Conservation (phyloP, 2,113 vertebrate species). For the Rhinolophus sinicus region DNA sequence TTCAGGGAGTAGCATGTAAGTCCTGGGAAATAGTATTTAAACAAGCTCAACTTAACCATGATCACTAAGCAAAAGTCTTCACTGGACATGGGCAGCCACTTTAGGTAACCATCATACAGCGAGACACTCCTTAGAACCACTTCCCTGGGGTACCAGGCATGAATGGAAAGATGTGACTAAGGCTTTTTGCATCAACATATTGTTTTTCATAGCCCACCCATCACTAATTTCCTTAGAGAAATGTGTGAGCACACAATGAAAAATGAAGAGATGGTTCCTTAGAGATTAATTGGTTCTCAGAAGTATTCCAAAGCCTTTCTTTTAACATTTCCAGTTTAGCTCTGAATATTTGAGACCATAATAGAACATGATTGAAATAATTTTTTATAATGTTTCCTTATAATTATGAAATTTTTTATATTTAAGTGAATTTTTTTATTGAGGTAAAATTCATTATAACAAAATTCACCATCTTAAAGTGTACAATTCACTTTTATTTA, state of each 20-base stretch:
- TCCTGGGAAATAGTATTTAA: slow-evolving; percentile 86
- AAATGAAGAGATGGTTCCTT: slow-evolving; percentile 37
- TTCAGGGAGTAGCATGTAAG: slow-evolving; percentile 87
- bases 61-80: slow-evolving; percentile 86
- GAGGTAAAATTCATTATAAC: slow-evolving; percentile 29
- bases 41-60: slow-evolving; percentile 86
- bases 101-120: slow-evolving; percentile 84
- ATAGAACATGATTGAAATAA: not conserved
- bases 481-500: not conserved
- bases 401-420: slow-evolving; percentile 36
- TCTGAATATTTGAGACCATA: not conserved
- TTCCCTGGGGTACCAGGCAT: slow-evolving; percentile 76
- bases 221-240: slow-evolving; percentile 66
- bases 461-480: slow-evolving; percentile 48
- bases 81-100: slow-evolving; percentile 84
- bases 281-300: not conserved
- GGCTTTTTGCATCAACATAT: slow-evolving; percentile 72
- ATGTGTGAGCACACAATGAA: slow-evolving; percentile 12
- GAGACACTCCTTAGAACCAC: slow-evolving; percentile 82
- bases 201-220: slow-evolving; percentile 25
- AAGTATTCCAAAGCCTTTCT: not conserved
- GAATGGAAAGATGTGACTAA: slow-evolving; percentile 76
- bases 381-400: slow-evolving; percentile 35
- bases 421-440: slow-evolving; percentile 47
- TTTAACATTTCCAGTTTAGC: slow-evolving; percentile 27